These are phyloP conservation scores for Oophaga pumilio DNA, from an alignment of 2,113 vertebrate species.

Conservation along the genomic window DNA sequence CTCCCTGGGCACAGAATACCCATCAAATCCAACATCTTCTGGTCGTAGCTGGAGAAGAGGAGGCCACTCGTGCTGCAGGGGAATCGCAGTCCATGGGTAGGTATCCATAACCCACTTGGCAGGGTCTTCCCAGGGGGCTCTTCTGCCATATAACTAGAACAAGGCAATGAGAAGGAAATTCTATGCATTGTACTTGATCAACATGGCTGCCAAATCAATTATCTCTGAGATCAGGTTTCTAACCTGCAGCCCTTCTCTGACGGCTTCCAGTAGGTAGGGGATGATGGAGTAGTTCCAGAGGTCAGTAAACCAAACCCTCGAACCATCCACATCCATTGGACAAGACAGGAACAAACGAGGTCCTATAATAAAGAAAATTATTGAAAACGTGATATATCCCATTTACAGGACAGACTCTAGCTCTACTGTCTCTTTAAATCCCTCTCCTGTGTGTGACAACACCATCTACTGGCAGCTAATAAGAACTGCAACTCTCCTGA, in stretches of 20 bases:
- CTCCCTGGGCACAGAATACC: slow-evolving; percentile 85
- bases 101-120: slow-evolving; percentile 96
- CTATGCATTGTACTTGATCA: neutral
- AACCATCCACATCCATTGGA: slow-evolving; percentile 95
- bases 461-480: neutral
- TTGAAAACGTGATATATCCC: neutral
- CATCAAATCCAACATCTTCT: slow-evolving; percentile 95
- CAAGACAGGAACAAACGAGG: slow-evolving; percentile 96
- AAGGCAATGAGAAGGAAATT: neutral
- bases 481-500: neutral
- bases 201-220: neutral
- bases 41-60: slow-evolving; percentile 92
- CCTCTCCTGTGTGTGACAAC: neutral
- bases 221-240: slow-evolving; percentile 54
- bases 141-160: slow-evolving; percentile 86
- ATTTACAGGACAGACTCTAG: neutral
- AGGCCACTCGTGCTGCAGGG: slow-evolving; percentile 90
- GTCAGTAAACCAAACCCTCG: slow-evolving; percentile 97
- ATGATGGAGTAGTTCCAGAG: slow-evolving; percentile 99
- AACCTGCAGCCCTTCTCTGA: slow-evolving; percentile 97
- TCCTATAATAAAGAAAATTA: slow-evolving; percentile 71
- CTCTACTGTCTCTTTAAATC: neutral
- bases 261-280: slow-evolving; percentile 94
- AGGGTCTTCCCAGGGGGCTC: slow-evolving; percentile 93
- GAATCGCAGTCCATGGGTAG: slow-evolving; percentile 87